Percentiles rank a stretch among this genome's conserved stretches.
Evolutionary conservation across 2,888 invertebrate species (phyloP).

Genomic region (Catocala nupta): DNA sequence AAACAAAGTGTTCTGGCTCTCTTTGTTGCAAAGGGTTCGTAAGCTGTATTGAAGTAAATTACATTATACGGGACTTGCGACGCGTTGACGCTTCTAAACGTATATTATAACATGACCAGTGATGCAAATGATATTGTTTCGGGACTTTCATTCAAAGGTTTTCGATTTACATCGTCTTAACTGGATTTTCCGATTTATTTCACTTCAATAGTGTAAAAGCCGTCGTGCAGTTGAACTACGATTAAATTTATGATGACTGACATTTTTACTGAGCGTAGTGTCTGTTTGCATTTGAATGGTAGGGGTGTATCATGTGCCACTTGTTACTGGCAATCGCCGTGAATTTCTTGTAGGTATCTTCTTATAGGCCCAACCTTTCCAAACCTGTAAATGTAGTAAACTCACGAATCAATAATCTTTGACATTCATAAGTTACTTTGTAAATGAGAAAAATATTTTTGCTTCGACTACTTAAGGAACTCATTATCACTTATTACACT

Average conservation of each 20-base stretch:
- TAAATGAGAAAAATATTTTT: too few species aligned
- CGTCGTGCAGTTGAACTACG: slow-evolving; percentile 17
- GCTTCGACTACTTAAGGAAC: too few species aligned
- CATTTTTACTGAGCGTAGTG: background rate
- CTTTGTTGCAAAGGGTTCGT: slow-evolving; percentile 64
- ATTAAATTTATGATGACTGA: slow-evolving; percentile 23
- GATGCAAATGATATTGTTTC: slow-evolving; percentile 73
- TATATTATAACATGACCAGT: slow-evolving; percentile 66
- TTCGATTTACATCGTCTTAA: slow-evolving; percentile 41
- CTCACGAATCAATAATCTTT: too few species aligned
- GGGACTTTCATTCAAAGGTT: slow-evolving; percentile 44
- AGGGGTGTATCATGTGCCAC: too few species aligned
- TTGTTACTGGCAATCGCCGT: too few species aligned
- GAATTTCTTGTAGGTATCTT: too few species aligned
- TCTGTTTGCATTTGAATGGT: too few species aligned
- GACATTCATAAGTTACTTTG: too few species aligned
- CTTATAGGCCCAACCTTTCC: too few species aligned
- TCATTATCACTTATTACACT: too few species aligned
- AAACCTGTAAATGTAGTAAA: too few species aligned
- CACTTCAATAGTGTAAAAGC: slow-evolving; percentile 24
- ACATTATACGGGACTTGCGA: slow-evolving; percentile 70
- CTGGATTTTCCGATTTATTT: slow-evolving; percentile 50
- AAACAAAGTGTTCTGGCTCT: slow-evolving; percentile 71
- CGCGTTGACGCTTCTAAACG: slow-evolving; percentile 74
- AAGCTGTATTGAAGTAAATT: slow-evolving; percentile 71